phyloP scores from a whole-genome alignment of 2,888 invertebrate genomes.

The Odontomyia ornata region DNA sequence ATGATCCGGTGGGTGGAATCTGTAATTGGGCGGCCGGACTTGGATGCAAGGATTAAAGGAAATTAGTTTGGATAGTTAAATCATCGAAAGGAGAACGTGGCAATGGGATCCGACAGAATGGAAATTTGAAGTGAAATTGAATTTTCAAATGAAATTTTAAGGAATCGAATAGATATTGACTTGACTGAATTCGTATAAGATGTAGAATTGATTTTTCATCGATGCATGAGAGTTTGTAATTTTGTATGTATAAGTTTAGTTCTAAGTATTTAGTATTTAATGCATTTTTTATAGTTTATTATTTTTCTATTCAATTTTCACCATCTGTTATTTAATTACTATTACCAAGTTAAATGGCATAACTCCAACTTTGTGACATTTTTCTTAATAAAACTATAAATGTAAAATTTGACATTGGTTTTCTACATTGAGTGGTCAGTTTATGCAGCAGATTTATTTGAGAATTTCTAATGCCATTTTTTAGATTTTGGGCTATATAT shows the following conservation, averaged over 20 bases:
- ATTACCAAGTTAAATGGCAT: background rate
- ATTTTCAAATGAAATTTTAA: background rate
- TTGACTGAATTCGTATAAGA: slow-evolving; percentile 32
- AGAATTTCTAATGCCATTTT: too few species aligned
- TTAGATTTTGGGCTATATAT: too few species aligned
- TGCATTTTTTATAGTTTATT: background rate
- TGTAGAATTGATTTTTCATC: slow-evolving; percentile 16
- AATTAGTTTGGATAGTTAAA: slow-evolving; percentile 6
- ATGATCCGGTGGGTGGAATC: slow-evolving; percentile 89
- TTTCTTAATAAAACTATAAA: background rate
- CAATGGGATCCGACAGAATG: background rate
- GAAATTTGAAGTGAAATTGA: background rate
- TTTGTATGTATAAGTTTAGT: background rate
- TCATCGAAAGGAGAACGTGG: background rate
- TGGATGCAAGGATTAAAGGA: slow-evolving; percentile 73
- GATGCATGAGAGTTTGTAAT: background rate
- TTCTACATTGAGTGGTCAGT: too few species aligned
- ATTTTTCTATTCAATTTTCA: background rate
- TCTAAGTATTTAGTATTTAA: background rate
- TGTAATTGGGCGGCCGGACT: slow-evolving; percentile 89
- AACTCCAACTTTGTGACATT: background rate
- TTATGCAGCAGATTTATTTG: too few species aligned
- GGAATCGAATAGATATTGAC: slow-evolving; percentile 11
- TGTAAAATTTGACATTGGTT: background rate
- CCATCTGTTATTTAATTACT: background rate